Evolutionary conservation across 2,888 invertebrate genomes (phyloP), one percentile per base, ranked within the genome.

Genomic region (Amblyjoppa fuscipennis): DNA sequence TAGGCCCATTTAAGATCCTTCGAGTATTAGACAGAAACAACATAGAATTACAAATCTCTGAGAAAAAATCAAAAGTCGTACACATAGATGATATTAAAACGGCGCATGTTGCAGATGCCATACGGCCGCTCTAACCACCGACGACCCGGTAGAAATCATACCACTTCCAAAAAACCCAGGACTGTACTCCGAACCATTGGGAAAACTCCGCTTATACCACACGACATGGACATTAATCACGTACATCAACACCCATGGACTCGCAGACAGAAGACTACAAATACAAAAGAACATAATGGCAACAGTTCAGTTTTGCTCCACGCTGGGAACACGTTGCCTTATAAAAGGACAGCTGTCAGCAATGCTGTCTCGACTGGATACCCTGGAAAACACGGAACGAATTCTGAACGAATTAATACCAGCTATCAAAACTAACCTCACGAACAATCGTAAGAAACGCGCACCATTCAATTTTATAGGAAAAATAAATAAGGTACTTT

Each of bases 401-500:
- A 68, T 38, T 9, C 59, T 75, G 1, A 13, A 59, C 16, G 70
- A 61, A 70, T 7, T 69, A 70, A 38, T 78, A 20, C 59, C 70
- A 34, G 34, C 77, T 6, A 53, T 20, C 20, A 53, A n/a, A 6
- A 53, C 45, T 28, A 53, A 76, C 34, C 31, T 56, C 41, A 61
- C 70, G 4, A 6, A 34, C 16, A 31, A 78, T 0, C 41, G 78
- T 0, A 20, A 20, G 56, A 66, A 73, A 73, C 66, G 64, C 9
- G 66, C 64, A 1, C 41, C 53, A 41, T 16, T 69, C 2, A 25
- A 68, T 4, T 77, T 69, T 9, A 56, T 59, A 25, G 49, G 83
- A 6, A 68, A 74, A 73, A 49, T 53, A 16, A 69, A 51, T 9
- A 83, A 83, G 69, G 53, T 73, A 4, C 25, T 76, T n/a, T 70